A percentile compares a stretch with the other conserved stretches of the same genome.
phyloP scores from a whole-genome alignment of 2,113 vertebrate species.

The Catharus fuscescens region DNA sequence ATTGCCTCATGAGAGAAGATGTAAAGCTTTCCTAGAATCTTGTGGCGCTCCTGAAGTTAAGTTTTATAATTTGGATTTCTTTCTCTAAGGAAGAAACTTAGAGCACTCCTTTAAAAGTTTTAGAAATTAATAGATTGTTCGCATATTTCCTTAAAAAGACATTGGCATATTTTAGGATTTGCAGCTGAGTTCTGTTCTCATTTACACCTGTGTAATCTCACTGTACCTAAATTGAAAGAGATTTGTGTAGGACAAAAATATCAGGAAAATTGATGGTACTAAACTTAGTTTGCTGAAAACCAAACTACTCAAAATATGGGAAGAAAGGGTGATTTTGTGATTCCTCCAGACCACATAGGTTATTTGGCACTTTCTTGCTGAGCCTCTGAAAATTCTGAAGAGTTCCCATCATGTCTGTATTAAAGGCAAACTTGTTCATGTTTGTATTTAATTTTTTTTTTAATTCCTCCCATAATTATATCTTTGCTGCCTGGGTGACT shows the following conservation, averaged over 20 bases:
- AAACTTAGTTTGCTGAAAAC: neutral
- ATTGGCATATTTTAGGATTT: neutral
- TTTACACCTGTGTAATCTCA: slow-evolving; percentile 14
- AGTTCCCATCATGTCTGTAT: neutral
- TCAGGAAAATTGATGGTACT: neutral
- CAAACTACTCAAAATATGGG: neutral
- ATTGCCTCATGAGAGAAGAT: neutral
- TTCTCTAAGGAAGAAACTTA: neutral
- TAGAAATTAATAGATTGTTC: neutral
- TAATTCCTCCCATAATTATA: neutral
- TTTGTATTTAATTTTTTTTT: neutral
- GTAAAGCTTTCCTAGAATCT: neutral
- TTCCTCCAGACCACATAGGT: neutral
- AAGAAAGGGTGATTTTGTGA: neutral
- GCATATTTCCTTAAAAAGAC: neutral
- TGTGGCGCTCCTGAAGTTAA: neutral
- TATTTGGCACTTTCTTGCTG: neutral
- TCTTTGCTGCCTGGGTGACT: neutral
- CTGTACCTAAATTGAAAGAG: neutral
- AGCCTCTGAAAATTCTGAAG: neutral
- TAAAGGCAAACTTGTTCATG: neutral
- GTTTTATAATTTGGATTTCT: neutral
- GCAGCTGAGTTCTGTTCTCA: neutral
- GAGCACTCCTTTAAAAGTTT: neutral
- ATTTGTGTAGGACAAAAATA: slow-evolving; percentile 31